Conservation (phyloP, 2,113 vertebrate species). For the Lycaon pictus region DNA sequence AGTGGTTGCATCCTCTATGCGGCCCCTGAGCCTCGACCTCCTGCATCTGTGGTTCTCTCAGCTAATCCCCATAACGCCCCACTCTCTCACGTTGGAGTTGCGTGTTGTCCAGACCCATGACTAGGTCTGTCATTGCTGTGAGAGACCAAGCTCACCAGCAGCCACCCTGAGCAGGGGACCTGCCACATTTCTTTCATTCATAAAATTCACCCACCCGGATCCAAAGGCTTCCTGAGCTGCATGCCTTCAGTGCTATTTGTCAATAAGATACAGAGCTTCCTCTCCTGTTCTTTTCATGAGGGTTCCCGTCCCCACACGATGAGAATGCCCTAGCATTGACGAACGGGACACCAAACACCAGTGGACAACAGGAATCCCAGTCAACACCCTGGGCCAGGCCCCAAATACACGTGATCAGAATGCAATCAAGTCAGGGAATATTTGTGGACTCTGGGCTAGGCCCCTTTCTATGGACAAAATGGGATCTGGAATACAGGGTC, state of each 20-base stretch:
- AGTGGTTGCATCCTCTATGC: neutral
- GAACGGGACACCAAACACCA: neutral
- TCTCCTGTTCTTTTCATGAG: constrained; percentile 68
- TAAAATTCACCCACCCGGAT: constrained; percentile 55
- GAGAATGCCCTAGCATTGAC: constrained; percentile 4
- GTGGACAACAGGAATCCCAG: neutral
- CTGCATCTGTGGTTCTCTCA: neutral
- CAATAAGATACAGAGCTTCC: constrained; percentile 20
- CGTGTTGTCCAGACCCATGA: neutral
- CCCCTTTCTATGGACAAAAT: neutral
- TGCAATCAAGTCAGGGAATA: constrained; percentile 26
- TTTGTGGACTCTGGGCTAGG: neutral
- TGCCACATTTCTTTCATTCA: constrained; percentile 20
- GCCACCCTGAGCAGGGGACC: no score
- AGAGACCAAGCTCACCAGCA: neutral
- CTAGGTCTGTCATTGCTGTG: neutral
- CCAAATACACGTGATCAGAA: neutral
- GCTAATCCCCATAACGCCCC: neutral
- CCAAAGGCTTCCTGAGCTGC: constrained; percentile 55
- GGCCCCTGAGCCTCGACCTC: neutral
- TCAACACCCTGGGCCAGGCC: neutral
- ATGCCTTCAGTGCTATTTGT: constrained; percentile 38
- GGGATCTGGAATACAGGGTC: neutral
- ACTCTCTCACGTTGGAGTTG: neutral
- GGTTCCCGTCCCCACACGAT: neutral